Percentiles rank a stretch among this genome's conserved stretches.
Evolutionary conservation across 2,888 invertebrate genomes (phyloP).

Genomic region (Drosophila colorata): DNA sequence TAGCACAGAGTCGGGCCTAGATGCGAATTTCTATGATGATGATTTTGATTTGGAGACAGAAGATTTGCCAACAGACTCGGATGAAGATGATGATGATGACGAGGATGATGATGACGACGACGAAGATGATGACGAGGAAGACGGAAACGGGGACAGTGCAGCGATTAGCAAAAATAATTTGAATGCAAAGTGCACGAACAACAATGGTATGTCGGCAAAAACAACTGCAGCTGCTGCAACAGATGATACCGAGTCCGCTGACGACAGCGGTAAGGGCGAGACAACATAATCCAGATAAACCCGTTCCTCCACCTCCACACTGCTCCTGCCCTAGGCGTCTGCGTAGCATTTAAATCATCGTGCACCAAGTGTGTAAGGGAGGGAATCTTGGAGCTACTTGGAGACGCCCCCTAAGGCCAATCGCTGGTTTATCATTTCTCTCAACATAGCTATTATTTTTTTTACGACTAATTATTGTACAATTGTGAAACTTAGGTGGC

Average conservation of each 20-base stretch:
- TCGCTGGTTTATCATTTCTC: conserved; percentile 24
- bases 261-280: conserved; percentile 96
- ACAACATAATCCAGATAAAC: conserved; percentile 84
- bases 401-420: conserved; percentile 25
- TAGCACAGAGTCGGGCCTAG: conserved; percentile 92
- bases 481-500: conserved; percentile 35
- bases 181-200: conserved; percentile 68
- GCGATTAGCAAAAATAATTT: conserved; percentile 51
- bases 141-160: conserved; percentile 49
- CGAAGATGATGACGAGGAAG: conserved; percentile 87
- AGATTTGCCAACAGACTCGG: conserved; percentile 89
- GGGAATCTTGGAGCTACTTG: conserved; percentile 26
- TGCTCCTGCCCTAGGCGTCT: conserved; percentile 56
- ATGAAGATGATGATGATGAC: conserved; percentile 87
- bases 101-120: conserved; percentile 88
- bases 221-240: conserved; percentile 40
- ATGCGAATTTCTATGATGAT: conserved; percentile 98
- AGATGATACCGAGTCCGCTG: conserved; percentile 85
- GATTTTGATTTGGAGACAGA: conserved; percentile 94
- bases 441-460: conserved; percentile 34
- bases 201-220: conserved; percentile 60
- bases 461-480: conserved; percentile 35
- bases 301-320: conserved; percentile 14
- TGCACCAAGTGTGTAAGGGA: conserved; percentile 20
- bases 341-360: conserved; percentile 54